Evolutionary conservation across 2,888 invertebrate species (phyloP).

Genomic region (Dynastes grantii): DNA sequence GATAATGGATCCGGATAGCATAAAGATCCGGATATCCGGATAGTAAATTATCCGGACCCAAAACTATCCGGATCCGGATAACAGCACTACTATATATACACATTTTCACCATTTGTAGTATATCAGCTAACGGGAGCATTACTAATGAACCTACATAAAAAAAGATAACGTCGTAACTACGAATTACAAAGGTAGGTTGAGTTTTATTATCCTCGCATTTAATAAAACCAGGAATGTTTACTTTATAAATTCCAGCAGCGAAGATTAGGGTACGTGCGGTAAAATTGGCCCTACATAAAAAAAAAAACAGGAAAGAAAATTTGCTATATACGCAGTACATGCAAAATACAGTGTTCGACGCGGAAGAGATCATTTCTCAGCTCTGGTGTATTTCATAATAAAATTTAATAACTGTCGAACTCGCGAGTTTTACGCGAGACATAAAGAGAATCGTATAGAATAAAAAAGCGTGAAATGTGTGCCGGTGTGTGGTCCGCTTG

Average conservation of each 20-base stretch:
- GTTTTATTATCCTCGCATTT: constrained; percentile 23
- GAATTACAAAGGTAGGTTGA: neutral
- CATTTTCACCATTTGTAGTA: too few relatives aligned
- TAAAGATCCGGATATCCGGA: too few relatives aligned
- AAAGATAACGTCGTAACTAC: too few relatives aligned
- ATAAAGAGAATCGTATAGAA: constrained; percentile 49
- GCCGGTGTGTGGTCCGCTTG: constrained; percentile 47
- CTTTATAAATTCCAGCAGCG: constrained; percentile 19
- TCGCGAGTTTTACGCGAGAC: constrained; percentile 46
- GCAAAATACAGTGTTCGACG: constrained; percentile 40
- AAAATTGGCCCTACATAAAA: constrained; percentile 25
- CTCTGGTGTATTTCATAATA: constrained; percentile 45
- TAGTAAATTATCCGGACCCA: too few relatives aligned
- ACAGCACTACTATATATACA: too few relatives aligned
- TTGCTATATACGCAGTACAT: constrained; percentile 31
- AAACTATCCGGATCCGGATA: too few relatives aligned
- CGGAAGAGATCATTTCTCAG: constrained; percentile 28
- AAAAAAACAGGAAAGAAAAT: constrained; percentile 11
- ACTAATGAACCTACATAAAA: too few relatives aligned
- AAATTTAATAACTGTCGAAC: constrained; percentile 53
- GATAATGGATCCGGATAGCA: too few relatives aligned
- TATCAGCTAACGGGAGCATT: too few relatives aligned
- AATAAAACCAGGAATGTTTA: constrained; percentile 27
- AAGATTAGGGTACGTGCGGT: constrained; percentile 1
- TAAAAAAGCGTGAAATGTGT: constrained; percentile 53